Evolutionary conservation across 2,888 invertebrate species (phyloP).

Genomic region (Drymonia ruficornis): DNA sequence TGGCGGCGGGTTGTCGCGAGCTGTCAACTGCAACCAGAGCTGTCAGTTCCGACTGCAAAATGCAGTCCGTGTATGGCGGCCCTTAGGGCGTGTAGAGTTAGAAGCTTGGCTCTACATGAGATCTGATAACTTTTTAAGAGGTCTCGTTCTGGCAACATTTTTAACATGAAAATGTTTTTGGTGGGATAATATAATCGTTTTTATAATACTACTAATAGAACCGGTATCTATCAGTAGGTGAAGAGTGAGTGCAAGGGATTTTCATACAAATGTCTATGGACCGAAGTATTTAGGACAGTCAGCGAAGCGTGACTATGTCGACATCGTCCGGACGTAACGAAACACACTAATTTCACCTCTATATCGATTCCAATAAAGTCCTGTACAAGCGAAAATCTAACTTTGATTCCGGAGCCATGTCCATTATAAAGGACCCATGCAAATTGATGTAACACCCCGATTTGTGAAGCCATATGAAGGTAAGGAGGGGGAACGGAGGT

Average conservation of each 20-base stretch:
- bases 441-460: slow-evolving; percentile 23
- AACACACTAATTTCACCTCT: slow-evolving; percentile 43
- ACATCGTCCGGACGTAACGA: slow-evolving; percentile 47
- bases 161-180: too few species aligned
- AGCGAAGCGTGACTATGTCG: slow-evolving; percentile 59
- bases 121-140: too few species aligned
- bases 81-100: too few species aligned
- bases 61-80: too few species aligned
- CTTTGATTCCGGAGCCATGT: slow-evolving; percentile 24
- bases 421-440: slow-evolving; percentile 41
- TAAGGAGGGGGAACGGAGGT: slow-evolving; percentile 27
- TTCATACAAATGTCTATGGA: slow-evolving; percentile 59
- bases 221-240: not conserved
- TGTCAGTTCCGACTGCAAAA: too few species aligned
- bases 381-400: slow-evolving; percentile 27
- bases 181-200: too few species aligned
- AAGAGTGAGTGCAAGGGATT: slow-evolving; percentile 45
- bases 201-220: too few species aligned
- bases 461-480: slow-evolving; percentile 24
- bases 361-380: slow-evolving; percentile 33
- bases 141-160: too few species aligned
- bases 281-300: slow-evolving; percentile 67
- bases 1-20: too few species aligned
- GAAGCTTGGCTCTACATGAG: too few species aligned
- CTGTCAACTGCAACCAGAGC: too few species aligned